Evolutionary conservation across 2,113 vertebrate genomes (phyloP), one percentile per base, ranked within the genome.

Genomic region (Phaethornis superciliosus): DNA sequence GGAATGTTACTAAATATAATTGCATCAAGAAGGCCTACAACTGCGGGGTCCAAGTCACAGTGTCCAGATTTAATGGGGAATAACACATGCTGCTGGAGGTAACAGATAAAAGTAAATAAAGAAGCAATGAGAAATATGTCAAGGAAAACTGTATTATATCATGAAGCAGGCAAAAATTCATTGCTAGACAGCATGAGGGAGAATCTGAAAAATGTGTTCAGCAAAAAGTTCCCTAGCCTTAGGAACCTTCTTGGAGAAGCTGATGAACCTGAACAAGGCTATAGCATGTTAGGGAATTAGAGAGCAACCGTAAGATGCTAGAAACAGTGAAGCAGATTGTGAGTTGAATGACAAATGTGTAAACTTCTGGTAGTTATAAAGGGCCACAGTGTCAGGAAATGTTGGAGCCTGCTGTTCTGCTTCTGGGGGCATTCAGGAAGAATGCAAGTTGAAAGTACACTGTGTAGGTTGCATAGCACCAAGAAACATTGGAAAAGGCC

Each of bases 291-390:
- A 92, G 74, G 74, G 65, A 94, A 87, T 52, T 91, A 92, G 62
- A 93, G 90, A 94, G 80, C 72, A 78, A 90, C 35, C 1, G 1
- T 69, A 86, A 92, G 89, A 79, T 89, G 93, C 89, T 89, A 96
- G 94, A 88, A 91, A 82, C 33, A 83, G 75, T 15, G 75, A 89
- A 85, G 54, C 91, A 96, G 94, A 89, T 91, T 95, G 91, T 85
- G 91, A 95, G 85, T 42, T 86, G 92, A 94, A 88, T 93, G 92
- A 92, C 76, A 93, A 95, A 96, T 81, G 95, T 74, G 64, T 94
- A 90, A 96, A 84, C 83, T 86, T 71, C 80, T 92, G 64, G 76
- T 71, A 94, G 85, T 93, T 93, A 93, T 93, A 94, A 96, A 92
- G 72, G 89, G 85, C 76, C 17, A 4, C n/a, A 37, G 64, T 91